Evolutionary conservation across 2,888 invertebrate species (phyloP).

Genomic region (Patella ulyssiponensis): DNA sequence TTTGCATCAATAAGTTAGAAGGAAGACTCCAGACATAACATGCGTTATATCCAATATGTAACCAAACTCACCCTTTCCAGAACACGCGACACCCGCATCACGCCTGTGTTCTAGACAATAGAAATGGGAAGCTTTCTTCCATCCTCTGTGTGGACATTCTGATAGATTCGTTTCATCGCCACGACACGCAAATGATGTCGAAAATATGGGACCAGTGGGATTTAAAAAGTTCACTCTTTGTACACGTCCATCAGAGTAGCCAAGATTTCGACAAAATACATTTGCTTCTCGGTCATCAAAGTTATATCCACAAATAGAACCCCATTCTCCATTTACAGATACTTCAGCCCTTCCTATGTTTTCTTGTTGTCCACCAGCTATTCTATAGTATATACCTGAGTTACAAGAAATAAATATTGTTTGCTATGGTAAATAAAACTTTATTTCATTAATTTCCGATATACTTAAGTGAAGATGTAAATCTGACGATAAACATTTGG

Average conservation of each 20-base stretch:
- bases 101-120: slow-evolving; percentile 49
- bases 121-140: slow-evolving; percentile 38
- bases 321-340: slow-evolving; percentile 80
- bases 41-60: too few relatives aligned
- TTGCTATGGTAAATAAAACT: too few relatives aligned
- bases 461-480: too few relatives aligned
- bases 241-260: slow-evolving; percentile 51
- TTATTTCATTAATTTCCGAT: too few relatives aligned
- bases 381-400: slow-evolving; percentile 47
- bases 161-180: slow-evolving; percentile 54
- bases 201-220: slow-evolving; percentile 43
- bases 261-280: slow-evolving; percentile 72
- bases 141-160: slow-evolving; percentile 60
- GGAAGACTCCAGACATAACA: too few relatives aligned
- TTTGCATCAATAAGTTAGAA: too few relatives aligned
- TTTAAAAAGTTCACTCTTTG: slow-evolving; percentile 12
- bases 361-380: slow-evolving; percentile 45
- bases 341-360: slow-evolving; percentile 76
- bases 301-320: slow-evolving; percentile 82
- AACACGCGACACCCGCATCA: slow-evolving; percentile 60
- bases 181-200: slow-evolving; percentile 55
- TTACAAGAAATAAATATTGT: not conserved
- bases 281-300: slow-evolving; percentile 81
- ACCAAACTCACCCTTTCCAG: slow-evolving; percentile 47
- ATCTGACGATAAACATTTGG: too few relatives aligned